Evolutionary conservation across 2,113 vertebrate species (phyloP).

Genomic region (Saccopteryx leptura): DNA sequence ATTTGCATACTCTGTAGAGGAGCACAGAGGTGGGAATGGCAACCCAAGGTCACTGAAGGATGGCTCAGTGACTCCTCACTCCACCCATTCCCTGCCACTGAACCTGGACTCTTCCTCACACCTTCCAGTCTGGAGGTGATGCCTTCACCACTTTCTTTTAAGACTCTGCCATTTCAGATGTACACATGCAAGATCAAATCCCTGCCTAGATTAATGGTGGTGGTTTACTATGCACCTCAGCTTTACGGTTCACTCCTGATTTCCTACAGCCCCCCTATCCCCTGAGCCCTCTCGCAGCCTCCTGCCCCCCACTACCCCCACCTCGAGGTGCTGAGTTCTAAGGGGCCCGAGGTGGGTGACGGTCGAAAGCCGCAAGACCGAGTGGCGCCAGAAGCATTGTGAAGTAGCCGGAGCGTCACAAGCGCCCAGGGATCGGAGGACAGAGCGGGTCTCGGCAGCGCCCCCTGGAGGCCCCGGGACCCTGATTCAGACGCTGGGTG

Average conservation of each 20-base stretch:
- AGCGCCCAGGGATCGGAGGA: background rate
- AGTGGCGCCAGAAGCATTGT: conserved; percentile 43
- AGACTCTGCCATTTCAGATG: background rate
- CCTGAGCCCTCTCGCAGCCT: rapidly evolving
- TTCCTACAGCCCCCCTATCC: background rate
- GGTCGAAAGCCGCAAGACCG: background rate
- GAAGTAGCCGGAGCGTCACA: conserved; percentile 75
- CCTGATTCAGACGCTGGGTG: background rate
- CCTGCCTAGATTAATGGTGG: background rate
- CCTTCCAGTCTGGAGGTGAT: background rate
- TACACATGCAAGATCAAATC: background rate
- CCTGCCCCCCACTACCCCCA: background rate
- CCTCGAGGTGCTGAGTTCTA: rapidly evolving
- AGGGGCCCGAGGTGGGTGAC: rapidly evolving
- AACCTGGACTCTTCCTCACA: background rate
- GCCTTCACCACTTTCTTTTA: background rate
- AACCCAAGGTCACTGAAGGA: background rate
- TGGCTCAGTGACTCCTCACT: background rate
- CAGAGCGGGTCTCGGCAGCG: background rate
- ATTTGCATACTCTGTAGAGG: rapidly evolving
- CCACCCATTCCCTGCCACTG: background rate
- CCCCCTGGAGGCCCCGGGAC: background rate
- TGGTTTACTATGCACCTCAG: no score
- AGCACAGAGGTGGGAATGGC: rapidly evolving
- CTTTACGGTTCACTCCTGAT: background rate